Evolutionary conservation across 1,140 invertebrate genomes (phyloP), one percentile per base, ranked within the genome.

Genomic region (Bombus sylvicola): DNA sequence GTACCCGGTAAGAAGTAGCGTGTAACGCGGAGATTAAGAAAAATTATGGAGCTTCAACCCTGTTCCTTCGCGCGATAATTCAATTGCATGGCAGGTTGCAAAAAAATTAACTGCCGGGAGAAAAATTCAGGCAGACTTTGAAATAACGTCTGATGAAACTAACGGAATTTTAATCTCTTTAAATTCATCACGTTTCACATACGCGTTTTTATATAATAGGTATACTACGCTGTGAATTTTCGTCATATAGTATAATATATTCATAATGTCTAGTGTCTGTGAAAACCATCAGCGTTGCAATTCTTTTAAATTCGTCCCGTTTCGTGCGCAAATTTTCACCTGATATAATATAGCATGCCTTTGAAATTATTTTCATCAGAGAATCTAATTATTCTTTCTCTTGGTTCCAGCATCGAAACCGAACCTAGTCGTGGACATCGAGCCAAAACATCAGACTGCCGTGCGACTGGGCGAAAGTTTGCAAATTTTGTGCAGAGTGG

Each of bases 401-500:
- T n/a, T 41, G 10, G 9, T 78, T 94, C 22, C 92, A 94, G 93
- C 81, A 13, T 72, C 82, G 10, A 88, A 84, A 43, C 71, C 86
- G 53, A 91, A 87, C 39, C 69, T 89, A 18, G 41, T 72, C 15
- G 92, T 95, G 13, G 92, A 94, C 25, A 94, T 95, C 34, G 86
- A 92, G 9, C 94, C 94, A 22, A 92, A 89, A 59, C 90, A 81
- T 15, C 89, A 91, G 74, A 91, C 89, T 1, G 92, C 93, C 1
- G 94, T 94, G 0, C 91, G 89, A 73, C 53, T 93, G 6, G 96
- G 95, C 47, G 93, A 96, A 80, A 94, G 89, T 85, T 91, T 96
- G 74, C 92, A 92, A 62, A 94, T 96, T 68, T 91, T 96, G 41
- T 96, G 96, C 75, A 93, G 92, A 83, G 93, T 94, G 1, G 90